Percentiles rank a stretch among this genome's conserved stretches.
Conservation (phyloP, 2,113 vertebrate species). For the Pomatorhinus ruficollis region DNA sequence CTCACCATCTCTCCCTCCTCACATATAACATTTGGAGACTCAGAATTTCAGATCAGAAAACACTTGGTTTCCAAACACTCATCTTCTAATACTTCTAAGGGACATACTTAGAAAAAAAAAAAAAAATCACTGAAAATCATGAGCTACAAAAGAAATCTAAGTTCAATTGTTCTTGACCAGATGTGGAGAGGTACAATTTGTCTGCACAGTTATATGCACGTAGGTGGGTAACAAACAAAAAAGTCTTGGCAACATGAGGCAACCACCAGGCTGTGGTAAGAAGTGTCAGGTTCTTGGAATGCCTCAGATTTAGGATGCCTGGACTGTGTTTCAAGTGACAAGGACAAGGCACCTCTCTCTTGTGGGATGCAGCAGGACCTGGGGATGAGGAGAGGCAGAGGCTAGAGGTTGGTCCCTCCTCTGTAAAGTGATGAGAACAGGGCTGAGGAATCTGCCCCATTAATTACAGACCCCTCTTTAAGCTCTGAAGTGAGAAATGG, state of each 20-base stretch:
- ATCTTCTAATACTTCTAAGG: background rate
- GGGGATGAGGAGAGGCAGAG: background rate
- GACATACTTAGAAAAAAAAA: background rate
- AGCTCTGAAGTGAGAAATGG: background rate
- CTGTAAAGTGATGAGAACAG: background rate
- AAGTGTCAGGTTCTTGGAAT: background rate
- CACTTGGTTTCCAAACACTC: background rate
- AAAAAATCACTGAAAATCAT: background rate
- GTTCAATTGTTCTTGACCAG: background rate
- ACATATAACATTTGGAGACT: background rate
- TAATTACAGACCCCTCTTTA: background rate
- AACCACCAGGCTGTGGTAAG: background rate
- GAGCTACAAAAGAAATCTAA: background rate
- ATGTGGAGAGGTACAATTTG: background rate
- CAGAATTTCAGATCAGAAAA: background rate
- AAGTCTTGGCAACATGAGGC: background rate
- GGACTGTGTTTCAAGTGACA: background rate
- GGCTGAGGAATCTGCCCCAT: background rate
- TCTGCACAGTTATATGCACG: accelerated
- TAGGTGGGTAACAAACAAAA: background rate
- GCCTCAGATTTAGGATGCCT: background rate
- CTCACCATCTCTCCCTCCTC: background rate
- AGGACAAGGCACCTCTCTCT: accelerated
- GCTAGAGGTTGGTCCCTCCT: background rate
- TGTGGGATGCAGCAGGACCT: background rate